Evolutionary conservation across 2,113 vertebrate genomes (phyloP), one percentile per base, ranked within the genome.

Genomic region (Istiophorus platypterus): DNA sequence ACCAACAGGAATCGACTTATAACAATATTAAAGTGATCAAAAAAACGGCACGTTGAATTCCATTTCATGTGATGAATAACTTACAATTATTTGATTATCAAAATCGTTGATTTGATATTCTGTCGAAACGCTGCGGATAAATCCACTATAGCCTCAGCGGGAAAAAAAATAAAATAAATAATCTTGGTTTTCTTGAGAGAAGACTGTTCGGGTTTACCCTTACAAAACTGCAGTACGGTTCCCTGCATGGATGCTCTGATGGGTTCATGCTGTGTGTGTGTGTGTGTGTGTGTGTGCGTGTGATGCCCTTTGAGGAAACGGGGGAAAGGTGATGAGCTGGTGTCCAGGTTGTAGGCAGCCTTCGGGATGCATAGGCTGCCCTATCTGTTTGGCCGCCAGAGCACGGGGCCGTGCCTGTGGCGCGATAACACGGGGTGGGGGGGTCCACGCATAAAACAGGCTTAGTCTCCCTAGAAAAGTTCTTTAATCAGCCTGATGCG

Each of bases 401-500:
- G 78, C 88, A 76, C 71, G 65, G 75, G 89, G 77, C 81, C 86
- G 85, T 85, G 83, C 81, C 91, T 39, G 65, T 51, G 73, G 67
- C 74, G 85, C 47, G 89, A 92, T 91, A 91, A 92, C 49, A 20
- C 34, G 22, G 80, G 78, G n/a, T n/a, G n/a, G n/a, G n/a, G n/a
- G n/a, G n/a, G 85, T 83, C 80, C 62, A 57, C 37, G 51, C 82
- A 92, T 86, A 85, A 89, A 89, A 92, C 80, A 63, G 81, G 87
- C 87, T 93, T 85, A 91, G 91, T 70, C 91, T 85, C 86, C 78
- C 78, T 27, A 67, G 79, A 92, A 90, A 91, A 87, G 72, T 87
- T 89, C 85, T 93, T 74, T 93, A 93, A 94, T 94, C 92, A 93
- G 89, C 85, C 69, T 85, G 91, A 92, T 88, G 84, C 76, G 82